Base-by-base conservation (phyloP, 2,797 vertebrate genomes). In the Acipenser oxyrinchus region DNA sequence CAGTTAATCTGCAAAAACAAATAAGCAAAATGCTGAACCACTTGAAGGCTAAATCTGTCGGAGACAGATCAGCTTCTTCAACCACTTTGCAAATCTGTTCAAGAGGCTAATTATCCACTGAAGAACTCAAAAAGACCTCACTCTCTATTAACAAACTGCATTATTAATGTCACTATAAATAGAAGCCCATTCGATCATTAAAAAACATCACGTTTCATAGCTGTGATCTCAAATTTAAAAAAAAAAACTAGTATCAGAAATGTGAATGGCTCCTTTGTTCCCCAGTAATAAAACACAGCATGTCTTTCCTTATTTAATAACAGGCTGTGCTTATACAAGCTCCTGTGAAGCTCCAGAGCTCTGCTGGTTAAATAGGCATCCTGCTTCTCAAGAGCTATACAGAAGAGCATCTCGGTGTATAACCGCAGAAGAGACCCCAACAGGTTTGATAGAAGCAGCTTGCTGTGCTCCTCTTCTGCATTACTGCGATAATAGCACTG, bases 181-280 rank as follows among this genome's bases (percentile, higher is more conserved):
- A 83, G 79, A 75, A 77, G 65, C 63, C 23, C 23, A 37, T 37
- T 37, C 51, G 71, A 69, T 83, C 81, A 85, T 76, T 77, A 82
- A 84, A 84, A 81, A 78, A 18, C 76, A 73, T 69, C 73, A 79
- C 84, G 81, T 88, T 84, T 81, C 23, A 69, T 79, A 61, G 67
- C 78, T 72, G 61, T 82, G 23, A 37, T 1, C 23, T 37, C 23
- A 37, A 37, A 37, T 84, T 80, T 74, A 69, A 73, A 77, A 86
- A 87, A 85, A 75, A 75, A 73, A 76, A 72, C 78, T 71, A 64
- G 69, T 71, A 80, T 76, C 75, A 73, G 72, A 78, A 69, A 72
- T 66, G 70, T 62, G 72, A 82, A 81, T 73, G 72, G 11, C 57
- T 48, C 60, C 71, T 79, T 82, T 80, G 78, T 75, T 71, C 48